These are phyloP conservation scores for Cantharis nigra DNA, from an alignment of 2,888 invertebrate species.

Conservation along the genomic window DNA sequence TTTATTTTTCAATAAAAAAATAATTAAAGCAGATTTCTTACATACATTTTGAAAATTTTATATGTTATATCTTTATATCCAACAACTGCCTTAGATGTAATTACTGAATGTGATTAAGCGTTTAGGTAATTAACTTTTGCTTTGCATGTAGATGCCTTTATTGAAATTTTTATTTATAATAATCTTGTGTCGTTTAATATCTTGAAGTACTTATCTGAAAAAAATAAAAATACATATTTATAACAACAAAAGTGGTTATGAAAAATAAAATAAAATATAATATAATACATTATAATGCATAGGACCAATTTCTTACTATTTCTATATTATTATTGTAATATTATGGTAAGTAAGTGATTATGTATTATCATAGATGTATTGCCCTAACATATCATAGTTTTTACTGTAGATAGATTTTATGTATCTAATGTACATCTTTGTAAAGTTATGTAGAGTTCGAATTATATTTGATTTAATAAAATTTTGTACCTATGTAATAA, in stretches of 20 bases:
- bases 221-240: background rate
- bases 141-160: background rate
- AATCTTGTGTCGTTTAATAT: background rate
- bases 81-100: slow-evolving; percentile 2
- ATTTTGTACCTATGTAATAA: slow-evolving; percentile 13
- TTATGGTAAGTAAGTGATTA: slow-evolving; percentile 8
- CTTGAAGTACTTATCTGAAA: background rate
- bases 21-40: background rate
- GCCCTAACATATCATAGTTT: slow-evolving; percentile 27
- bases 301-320: slow-evolving; percentile 56
- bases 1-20: background rate
- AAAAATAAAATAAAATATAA: slow-evolving; percentile 32
- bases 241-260: background rate
- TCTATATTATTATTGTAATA: slow-evolving; percentile 39
- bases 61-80: background rate
- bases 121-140: background rate
- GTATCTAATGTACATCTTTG: slow-evolving; percentile 12
- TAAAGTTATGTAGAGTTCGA: slow-evolving; percentile 8
- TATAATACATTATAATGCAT: slow-evolving; percentile 45
- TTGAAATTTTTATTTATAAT: background rate
- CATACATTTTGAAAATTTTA: background rate
- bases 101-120: slow-evolving; percentile 1
- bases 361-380: slow-evolving; percentile 14
- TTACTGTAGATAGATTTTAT: slow-evolving; percentile 14
- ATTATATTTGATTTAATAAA: slow-evolving; percentile 11